A percentile compares a stretch with the other conserved stretches of the same genome.
phyloP scores from a whole-genome alignment of 2,888 invertebrate genomes.

The Pecten maximus region DNA sequence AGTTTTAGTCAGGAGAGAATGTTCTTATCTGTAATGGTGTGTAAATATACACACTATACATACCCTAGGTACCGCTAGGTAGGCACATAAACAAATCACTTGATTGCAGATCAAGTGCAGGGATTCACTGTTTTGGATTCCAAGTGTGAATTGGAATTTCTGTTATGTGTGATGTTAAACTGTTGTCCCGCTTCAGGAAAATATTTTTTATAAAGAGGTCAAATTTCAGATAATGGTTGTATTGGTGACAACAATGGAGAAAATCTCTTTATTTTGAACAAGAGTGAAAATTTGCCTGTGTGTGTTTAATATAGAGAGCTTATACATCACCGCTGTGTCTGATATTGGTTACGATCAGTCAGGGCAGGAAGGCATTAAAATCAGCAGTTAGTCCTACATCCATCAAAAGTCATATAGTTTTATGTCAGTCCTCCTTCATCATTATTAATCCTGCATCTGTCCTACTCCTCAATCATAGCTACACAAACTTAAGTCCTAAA shows the following conservation, averaged over 20 bases:
- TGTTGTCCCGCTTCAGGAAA: neutral
- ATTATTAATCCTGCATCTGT: neutral
- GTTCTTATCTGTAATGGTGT: slow-evolving; percentile 23
- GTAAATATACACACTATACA: neutral
- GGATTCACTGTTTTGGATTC: neutral
- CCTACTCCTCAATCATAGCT: neutral
- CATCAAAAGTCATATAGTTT: too few relatives aligned
- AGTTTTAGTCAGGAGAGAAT: neutral
- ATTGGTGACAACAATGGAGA: neutral
- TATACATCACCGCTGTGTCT: too few relatives aligned
- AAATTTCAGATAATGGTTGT: neutral
- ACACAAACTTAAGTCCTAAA: too few relatives aligned
- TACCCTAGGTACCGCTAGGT: neutral
- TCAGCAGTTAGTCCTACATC: too few relatives aligned
- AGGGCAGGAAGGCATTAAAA: neutral
- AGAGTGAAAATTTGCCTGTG: neutral
- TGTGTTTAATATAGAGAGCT: neutral
- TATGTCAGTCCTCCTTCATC: too few relatives aligned
- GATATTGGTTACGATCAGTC: neutral
- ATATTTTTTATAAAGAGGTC: neutral
- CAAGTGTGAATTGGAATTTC: neutral
- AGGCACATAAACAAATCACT: neutral
- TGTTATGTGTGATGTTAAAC: neutral
- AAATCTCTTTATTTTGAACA: neutral
- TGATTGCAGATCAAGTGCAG: neutral